Conservation (phyloP, 2,113 vertebrate genomes). For the Vicugna pacos region DNA sequence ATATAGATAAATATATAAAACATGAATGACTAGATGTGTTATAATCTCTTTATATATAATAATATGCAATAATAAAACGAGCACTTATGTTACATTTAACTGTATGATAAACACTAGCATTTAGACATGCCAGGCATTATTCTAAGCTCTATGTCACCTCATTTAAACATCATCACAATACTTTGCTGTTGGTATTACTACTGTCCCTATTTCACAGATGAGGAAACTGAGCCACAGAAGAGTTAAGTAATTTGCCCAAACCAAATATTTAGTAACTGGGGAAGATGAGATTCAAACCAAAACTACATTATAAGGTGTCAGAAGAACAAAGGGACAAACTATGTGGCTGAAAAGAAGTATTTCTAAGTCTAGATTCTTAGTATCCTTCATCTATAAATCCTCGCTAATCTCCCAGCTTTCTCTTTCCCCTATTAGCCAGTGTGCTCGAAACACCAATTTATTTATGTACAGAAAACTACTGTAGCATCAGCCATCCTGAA, state of each 20-base stretch:
- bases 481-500: background rate
- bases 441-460: background rate
- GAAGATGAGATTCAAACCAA: background rate
- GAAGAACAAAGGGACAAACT: background rate
- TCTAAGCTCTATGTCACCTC: background rate
- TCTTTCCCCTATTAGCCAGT: background rate
- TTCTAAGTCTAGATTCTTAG: background rate
- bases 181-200: background rate
- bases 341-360: background rate
- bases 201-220: background rate
- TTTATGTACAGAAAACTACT: background rate
- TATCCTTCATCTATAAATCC: background rate
- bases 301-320: background rate
- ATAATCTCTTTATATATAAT: background rate
- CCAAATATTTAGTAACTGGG: background rate
- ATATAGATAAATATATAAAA: background rate
- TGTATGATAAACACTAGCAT: conserved; percentile 1
- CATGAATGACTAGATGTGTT: background rate
- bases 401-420: background rate
- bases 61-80: background rate
- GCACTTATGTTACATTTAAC: background rate
- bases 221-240: conserved; percentile 20
- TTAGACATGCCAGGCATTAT: background rate
- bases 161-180: background rate
- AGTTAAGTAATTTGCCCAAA: background rate